Base-by-base conservation (phyloP, 2,888 invertebrate genomes). In the Cremastobaeus sp. region DNA sequence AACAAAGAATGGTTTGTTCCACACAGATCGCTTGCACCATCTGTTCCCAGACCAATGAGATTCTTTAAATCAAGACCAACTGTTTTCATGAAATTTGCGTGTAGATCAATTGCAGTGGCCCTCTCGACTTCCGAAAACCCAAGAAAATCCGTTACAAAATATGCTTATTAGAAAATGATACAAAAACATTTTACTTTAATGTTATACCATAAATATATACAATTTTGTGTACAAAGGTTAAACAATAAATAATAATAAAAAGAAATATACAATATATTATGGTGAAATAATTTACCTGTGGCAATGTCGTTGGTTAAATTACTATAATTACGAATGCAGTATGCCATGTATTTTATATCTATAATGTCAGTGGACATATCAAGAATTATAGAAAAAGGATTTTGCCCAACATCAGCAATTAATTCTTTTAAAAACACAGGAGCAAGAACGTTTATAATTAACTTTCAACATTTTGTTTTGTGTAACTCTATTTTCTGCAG, bases 291-390 rank as follows among this genome's bases (percentile, higher is more conserved):
- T n/a, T n/a, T n/a, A n/a, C n/a, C n/a, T 34, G 25, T 76, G 18
- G 52, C 76, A 68, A 21, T 74, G 8, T 18, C 60, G 59, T 28
- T 20, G 14, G 15, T 25, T 11, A 17, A 11, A 54, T 35, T 14
- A 65, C 69, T 66, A 37, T 75, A 37, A 41, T 50, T 18, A 35
- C 48, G 57, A 78, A 82, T 35, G 73, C 76, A 20, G 59, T 64
- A 9, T 79, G 74, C 82, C 82, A 83, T 60, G 54, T 77, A 78
- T 45, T 79, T 78, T 4, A 41, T 30, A 2, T 57, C 57, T 6
- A 75, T 69, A 5, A 79, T 54, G 66, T 78, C 78, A n/a, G 76
- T 80, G 3, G 78, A 78, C 64, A 78, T 77, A 57, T 78, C 78
- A 15, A 78, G n/a, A 25, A 79, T 78, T 2, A 32, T 32, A n/a